Conservation (phyloP, 2,888 invertebrate genomes). For the Endotricha flammealis region DNA sequence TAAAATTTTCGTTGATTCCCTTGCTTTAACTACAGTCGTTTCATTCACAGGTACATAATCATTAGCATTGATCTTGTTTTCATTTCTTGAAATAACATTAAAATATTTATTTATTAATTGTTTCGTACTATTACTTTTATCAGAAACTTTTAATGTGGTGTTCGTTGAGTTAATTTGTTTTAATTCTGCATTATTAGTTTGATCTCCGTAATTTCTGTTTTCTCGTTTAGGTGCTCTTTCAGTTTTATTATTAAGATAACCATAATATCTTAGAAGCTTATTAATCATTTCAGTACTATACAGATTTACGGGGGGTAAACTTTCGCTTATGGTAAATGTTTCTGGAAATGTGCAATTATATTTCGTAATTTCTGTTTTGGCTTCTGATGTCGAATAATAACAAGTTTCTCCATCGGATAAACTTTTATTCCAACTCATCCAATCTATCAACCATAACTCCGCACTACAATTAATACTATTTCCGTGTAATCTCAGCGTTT, state of each 20-base stretch:
- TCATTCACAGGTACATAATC: slow-evolving; percentile 54
- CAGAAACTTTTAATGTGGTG: slow-evolving; percentile 18
- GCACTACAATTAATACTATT: slow-evolving; percentile 85
- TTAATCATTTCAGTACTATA: slow-evolving; percentile 75
- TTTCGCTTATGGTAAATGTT: slow-evolving; percentile 71
- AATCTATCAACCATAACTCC: slow-evolving; percentile 81
- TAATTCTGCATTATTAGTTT: slow-evolving; percentile 20
- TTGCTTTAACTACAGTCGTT: slow-evolving; percentile 41
- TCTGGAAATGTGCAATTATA: slow-evolving; percentile 72
- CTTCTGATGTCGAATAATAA: slow-evolving; percentile 64
- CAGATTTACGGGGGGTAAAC: slow-evolving; percentile 68
- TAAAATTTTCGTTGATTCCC: slow-evolving; percentile 48
- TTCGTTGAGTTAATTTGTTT: slow-evolving; percentile 24
- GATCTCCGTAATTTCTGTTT: slow-evolving; percentile 30
- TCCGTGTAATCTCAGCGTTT: slow-evolving; percentile 81
- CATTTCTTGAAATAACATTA: slow-evolving; percentile 32
- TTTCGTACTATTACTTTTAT: slow-evolving; percentile 16
- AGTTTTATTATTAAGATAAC: slow-evolving; percentile 67
- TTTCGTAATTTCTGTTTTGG: slow-evolving; percentile 61
- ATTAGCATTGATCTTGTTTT: slow-evolving; percentile 39
- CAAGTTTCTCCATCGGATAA: slow-evolving; percentile 57
- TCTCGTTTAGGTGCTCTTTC: slow-evolving; percentile 47
- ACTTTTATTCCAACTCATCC: slow-evolving; percentile 79
- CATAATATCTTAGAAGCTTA: slow-evolving; percentile 65
- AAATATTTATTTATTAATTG: too few relatives aligned